phyloP scores from a whole-genome alignment of 2,113 vertebrate genomes.

The Tauraco erythrolophus region DNA sequence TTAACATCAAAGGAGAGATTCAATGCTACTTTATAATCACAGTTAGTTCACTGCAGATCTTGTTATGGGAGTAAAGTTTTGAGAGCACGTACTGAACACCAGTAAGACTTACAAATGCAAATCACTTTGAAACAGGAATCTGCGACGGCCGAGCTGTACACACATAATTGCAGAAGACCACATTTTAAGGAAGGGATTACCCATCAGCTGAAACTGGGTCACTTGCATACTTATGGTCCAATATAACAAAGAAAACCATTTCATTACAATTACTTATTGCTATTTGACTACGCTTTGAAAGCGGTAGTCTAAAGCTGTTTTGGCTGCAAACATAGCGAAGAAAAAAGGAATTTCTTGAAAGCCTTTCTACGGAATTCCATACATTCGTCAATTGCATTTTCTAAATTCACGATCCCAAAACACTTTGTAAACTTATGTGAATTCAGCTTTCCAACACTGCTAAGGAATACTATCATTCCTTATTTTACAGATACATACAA shows the following conservation, averaged over 20 bases:
- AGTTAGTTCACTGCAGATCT: fast-evolving
- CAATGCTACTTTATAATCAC: fast-evolving
- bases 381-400: not conserved
- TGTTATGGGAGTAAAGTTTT: fast-evolving
- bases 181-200: fast-evolving
- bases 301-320: not conserved
- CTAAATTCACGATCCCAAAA: not conserved
- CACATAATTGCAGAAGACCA: fast-evolving
- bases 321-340: not conserved
- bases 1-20: fast-evolving
- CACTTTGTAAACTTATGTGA: not conserved
- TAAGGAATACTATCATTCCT: not conserved
- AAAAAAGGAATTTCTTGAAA: not conserved
- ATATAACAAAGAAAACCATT: fast-evolving
- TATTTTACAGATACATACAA: fast-evolving
- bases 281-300: not conserved
- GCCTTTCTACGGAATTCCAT: not conserved
- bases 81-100: not conserved
- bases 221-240: fast-evolving
- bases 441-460: not conserved
- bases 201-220: not conserved
- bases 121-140: not conserved
- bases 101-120: not conserved
- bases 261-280: not conserved
- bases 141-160: not conserved